phyloP scores from a whole-genome alignment of 1,140 invertebrate genomes.

The Drosophila ironensis region DNA sequence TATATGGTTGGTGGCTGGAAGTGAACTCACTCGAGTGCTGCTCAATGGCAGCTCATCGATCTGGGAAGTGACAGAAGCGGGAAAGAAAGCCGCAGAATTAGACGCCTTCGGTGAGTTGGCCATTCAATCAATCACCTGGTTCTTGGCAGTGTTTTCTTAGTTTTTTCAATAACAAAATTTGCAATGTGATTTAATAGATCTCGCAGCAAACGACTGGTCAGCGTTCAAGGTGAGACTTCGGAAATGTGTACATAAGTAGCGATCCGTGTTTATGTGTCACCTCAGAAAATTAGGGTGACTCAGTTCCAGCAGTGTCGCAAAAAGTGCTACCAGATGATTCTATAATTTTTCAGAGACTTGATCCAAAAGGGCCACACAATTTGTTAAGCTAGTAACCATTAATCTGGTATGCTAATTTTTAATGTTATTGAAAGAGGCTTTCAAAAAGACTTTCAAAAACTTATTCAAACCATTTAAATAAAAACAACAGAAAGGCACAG shows the following conservation, averaged over 20 bases:
- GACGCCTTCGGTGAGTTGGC: constrained; percentile 11
- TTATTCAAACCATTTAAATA: too few species aligned
- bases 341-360: neutral
- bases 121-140: constrained; percentile 53
- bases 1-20: constrained; percentile 10
- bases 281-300: constrained; percentile 34
- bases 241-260: constrained; percentile 60
- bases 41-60: constrained; percentile 22
- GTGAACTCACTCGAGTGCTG: neutral
- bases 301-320: constrained; percentile 1
- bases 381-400: too few species aligned
- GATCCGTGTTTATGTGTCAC: constrained; percentile 58
- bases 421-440: too few species aligned
- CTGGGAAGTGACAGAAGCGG: neutral
- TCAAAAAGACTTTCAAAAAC: too few species aligned
- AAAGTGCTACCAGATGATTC: neutral
- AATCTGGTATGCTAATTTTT: too few species aligned
- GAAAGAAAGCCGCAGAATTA: constrained; percentile 28
- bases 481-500: too few species aligned
- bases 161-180: constrained; percentile 29
- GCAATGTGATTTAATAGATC: constrained; percentile 17
- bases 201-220: constrained; percentile 45
- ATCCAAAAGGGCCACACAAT: too few species aligned
- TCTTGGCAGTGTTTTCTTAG: constrained; percentile 17
- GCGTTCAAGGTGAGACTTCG: constrained; percentile 61